Evolutionary conservation across 37 sponge, comb jelly and placozoan species (phyloP), one percentile per base, ranked within the genome.

Genomic region (Spongilla lacustris): DNA sequence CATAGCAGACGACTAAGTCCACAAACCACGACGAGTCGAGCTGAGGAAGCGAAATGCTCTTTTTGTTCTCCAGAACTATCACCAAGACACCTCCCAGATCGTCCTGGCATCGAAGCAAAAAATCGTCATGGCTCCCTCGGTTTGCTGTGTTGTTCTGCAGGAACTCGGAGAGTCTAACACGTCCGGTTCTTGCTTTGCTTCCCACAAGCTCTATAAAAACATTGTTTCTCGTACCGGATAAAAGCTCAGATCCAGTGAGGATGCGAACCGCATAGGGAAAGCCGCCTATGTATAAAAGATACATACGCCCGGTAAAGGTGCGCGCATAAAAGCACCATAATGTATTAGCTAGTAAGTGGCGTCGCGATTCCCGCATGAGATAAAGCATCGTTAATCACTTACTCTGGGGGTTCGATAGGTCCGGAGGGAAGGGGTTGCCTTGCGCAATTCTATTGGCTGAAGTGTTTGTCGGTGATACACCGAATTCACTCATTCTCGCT

Each of bases 11-110:
- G 2, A 76, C 36, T 21, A 75, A 74, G 13, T 87, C 69, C 9
- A 87, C 87, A 50, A 36, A 87, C 87, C 87, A 87, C 46, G 46
- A 46, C 46, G 46, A 46, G 46, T 46, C 8, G 46, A 46, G 46
- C 46, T 46, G 46, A 25, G 78, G 36, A 12, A 35, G 17, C 74
- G 36, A 37, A 41, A 35, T 48, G 24, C 14, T n/a, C 38, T 78
- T 68, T 17, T 74, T 68, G 26, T 80, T 75, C 2, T 68, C 88
- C n/a, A 88, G 48, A 2, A 48, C 69, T 19, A 88, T 69, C 22
- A 81, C 88, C 22, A 66, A 30, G 21, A 88, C 71, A 24, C 82
- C 82, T 22, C 87, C 87, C 11, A 88, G 74, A 38, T 82, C 76
- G 10, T 67, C 77, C 21, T 34, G 67, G 32, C 71, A 58, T 31